Evolutionary conservation across 2,888 invertebrate genomes (phyloP).

Genomic region (Thera obeliscata): DNA sequence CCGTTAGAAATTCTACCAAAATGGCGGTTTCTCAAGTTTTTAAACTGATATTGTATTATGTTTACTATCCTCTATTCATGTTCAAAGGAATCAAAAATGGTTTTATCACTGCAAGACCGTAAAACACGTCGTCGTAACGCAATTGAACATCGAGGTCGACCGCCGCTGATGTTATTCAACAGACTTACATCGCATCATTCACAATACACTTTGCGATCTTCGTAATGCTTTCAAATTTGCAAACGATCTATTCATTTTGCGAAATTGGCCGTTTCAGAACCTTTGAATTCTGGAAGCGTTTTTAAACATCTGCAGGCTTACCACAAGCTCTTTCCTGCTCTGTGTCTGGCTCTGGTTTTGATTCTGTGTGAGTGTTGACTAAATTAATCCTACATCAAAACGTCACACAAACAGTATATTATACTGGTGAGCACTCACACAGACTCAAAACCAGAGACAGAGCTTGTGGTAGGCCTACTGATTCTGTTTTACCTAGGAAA

Average conservation of each 20-base stretch:
- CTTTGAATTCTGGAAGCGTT: not conserved
- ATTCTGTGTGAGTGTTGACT: no score
- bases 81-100: constrained; percentile 21
- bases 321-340: no score
- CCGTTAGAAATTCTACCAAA: no score
- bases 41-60: no score
- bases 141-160: constrained; percentile 49
- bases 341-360: no score
- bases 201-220: constrained; percentile 20
- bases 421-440: no score
- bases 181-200: constrained; percentile 40
- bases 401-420: no score
- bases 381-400: no score
- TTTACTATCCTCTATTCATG: constrained; percentile 11
- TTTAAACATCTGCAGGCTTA: not conserved
- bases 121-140: constrained; percentile 38
- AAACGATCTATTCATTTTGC: not conserved
- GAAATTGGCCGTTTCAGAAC: not conserved
- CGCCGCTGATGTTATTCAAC: constrained; percentile 49
- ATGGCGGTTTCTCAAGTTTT: not conserved
- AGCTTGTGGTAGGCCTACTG: no score
- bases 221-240: constrained; percentile 4
- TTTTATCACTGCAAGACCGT: constrained; percentile 21
- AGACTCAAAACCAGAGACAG: no score
- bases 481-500: no score